Conservation (phyloP, 2,797 vertebrate genomes). For the Garrulus glandarius region DNA sequence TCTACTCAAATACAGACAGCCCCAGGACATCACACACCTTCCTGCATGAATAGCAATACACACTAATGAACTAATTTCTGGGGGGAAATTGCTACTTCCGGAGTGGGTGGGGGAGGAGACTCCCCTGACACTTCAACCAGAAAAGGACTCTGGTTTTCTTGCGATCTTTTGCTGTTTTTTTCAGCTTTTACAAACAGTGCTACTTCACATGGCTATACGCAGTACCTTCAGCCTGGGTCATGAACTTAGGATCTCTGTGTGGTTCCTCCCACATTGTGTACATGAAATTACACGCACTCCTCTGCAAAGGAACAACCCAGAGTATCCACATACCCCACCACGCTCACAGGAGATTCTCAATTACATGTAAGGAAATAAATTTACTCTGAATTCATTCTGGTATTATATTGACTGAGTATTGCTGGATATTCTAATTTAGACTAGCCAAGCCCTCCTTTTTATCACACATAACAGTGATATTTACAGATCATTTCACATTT, state of each 20-base stretch:
- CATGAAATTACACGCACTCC: rapidly evolving
- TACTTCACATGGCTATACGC: not conserved
- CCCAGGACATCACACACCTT: conserved; percentile 17
- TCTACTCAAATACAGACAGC: conserved; percentile 42
- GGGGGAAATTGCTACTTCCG: not conserved
- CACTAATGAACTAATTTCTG: conserved; percentile 26
- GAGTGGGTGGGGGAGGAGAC: not conserved
- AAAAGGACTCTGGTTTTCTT: not conserved
- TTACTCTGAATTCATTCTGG: not conserved
- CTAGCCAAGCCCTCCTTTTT: not conserved
- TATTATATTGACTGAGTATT: not conserved
- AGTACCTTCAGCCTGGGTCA: not conserved
- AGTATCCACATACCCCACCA: rapidly evolving
- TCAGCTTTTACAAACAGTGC: not conserved
- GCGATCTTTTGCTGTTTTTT: not conserved
- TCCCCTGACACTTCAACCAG: not conserved
- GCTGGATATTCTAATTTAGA: not conserved
- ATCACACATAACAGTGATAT: not conserved
- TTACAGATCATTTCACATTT: not conserved
- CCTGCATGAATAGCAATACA: conserved; percentile 29
- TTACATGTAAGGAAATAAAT: not conserved
- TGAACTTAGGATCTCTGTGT: not conserved
- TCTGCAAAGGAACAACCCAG: not conserved
- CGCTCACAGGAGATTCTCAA: not conserved
- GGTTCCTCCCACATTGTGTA: rapidly evolving